Percentiles rank a stretch among this genome's conserved stretches.
Evolutionary conservation across 1,140 invertebrate species (phyloP).

Genomic region (Drosophila simulans): DNA sequence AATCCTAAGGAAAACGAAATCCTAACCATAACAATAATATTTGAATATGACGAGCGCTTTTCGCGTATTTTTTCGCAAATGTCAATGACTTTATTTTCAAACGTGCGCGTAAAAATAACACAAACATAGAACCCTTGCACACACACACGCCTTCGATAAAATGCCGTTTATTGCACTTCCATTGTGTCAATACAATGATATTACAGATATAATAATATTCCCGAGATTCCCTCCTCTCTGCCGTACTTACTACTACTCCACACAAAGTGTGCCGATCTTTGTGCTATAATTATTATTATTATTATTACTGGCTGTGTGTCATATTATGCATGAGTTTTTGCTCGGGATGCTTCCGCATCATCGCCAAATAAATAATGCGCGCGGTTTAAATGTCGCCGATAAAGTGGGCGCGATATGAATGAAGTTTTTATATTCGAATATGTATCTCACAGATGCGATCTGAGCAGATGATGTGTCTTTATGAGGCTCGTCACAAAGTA

Average conservation of each 20-base stretch:
- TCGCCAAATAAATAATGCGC: conserved; percentile 31
- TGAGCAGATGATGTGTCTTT: conserved; percentile 10
- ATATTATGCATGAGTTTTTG: conserved; percentile 43
- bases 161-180: conserved; percentile 49
- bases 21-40: conserved; percentile 41
- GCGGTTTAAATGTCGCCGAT: conserved; percentile 13
- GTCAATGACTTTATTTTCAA: conserved; percentile 53
- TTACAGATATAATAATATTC: conserved; percentile 2
- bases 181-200: conserved; percentile 47
- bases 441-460: conserved; percentile 19
- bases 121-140: conserved; percentile 23
- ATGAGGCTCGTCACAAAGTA: conserved; percentile 18
- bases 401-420: conserved; percentile 48
- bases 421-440: conserved; percentile 37
- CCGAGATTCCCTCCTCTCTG: not conserved
- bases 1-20: conserved; percentile 26
- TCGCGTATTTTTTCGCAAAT: conserved; percentile 29
- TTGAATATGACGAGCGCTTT: conserved; percentile 28
- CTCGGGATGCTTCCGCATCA: conserved; percentile 46
- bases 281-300: conserved; percentile 48
- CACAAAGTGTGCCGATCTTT: conserved; percentile 55
- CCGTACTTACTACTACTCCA: conserved; percentile 23
- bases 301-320: conserved; percentile 35
- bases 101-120: conserved; percentile 48
- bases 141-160: not conserved